phyloP scores from a whole-genome alignment of 2,113 vertebrate species.

The Oncorhynchus masou region DNA sequence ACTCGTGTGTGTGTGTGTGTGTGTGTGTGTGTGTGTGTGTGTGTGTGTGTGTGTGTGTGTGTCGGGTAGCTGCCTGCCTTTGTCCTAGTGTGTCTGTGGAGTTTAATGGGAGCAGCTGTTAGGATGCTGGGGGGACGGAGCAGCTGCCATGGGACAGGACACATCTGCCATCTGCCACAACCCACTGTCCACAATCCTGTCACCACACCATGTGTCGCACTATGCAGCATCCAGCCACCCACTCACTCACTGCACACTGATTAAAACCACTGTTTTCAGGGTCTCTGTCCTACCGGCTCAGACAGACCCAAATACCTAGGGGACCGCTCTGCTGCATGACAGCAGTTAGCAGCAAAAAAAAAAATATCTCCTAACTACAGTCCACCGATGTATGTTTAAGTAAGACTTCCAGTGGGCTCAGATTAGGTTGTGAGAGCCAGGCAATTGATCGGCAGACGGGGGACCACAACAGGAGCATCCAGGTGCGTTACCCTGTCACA shows the following conservation, averaged over 20 bases:
- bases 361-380: background rate
- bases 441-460: background rate
- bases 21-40: background rate
- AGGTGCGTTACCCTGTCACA: background rate
- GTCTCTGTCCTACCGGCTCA: background rate
- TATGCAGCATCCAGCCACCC: background rate
- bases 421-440: background rate
- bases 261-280: background rate
- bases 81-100: background rate
- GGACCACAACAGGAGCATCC: background rate
- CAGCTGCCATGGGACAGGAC: constrained; percentile 24
- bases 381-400: background rate
- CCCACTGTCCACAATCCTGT: background rate
- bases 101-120: constrained; percentile 14
- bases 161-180: constrained; percentile 27
- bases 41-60: constrained; percentile 5
- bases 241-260: background rate
- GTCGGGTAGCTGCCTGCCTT: background rate
- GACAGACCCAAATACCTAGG: background rate
- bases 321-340: background rate
- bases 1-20: constrained; percentile 5
- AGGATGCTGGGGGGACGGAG: background rate
- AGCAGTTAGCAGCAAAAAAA: background rate
- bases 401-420: background rate
- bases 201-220: background rate